Base-by-base conservation (phyloP, 2,113 vertebrate genomes). In the Limnothrissa miodon region DNA sequence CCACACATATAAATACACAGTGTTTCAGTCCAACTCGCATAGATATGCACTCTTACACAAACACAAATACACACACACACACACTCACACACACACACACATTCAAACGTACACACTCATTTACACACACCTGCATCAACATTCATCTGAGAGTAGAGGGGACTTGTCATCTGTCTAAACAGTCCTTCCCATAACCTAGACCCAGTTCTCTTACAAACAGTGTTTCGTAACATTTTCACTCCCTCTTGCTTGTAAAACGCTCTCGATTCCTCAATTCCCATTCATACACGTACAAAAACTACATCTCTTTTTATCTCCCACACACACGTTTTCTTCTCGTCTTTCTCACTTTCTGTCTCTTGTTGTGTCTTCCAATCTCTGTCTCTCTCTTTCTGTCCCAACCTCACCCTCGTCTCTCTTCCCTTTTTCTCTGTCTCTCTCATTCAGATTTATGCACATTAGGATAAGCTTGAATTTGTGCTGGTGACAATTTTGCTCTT, bases 31-130 rank as follows among this genome's bases (percentile, higher is more conserved):
- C 1, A 1, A 66, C 2, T 17, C 48, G 15, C 48, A 53, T 33
- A 66, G 25, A 66, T 33, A 33, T 33, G 10, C 25, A 66, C 59
- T 29, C 59, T 29, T 33, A 33, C 59, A 29, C 9, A 66, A n/a
- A 33, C 59, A 29, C 59, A 66, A n/a, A 66, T 15, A 33, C 62
- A 74, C 23, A 39, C 51, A 42, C 10, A 45, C 39, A 19, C 53
- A 82, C 56, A 82, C 81, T 66, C 81, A 81, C 53, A 81, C 1
- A 8, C 29, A 44, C 23, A 62, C 56, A 81, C 21, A 39, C 29
- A 80, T 6, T 8, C 23, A 44, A 42, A 56, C 23, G 51, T 56
- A 56, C 51, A 56, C 51, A 23, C 51, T 56, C 51, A 56, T 56
- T 23, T 21, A 56, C 51, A 56, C 51, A 56, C 51, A 56, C 51